These are phyloP conservation scores for Dichetophora obliterata DNA, from an alignment of 2,888 invertebrate genomes.

Conservation along the genomic window DNA sequence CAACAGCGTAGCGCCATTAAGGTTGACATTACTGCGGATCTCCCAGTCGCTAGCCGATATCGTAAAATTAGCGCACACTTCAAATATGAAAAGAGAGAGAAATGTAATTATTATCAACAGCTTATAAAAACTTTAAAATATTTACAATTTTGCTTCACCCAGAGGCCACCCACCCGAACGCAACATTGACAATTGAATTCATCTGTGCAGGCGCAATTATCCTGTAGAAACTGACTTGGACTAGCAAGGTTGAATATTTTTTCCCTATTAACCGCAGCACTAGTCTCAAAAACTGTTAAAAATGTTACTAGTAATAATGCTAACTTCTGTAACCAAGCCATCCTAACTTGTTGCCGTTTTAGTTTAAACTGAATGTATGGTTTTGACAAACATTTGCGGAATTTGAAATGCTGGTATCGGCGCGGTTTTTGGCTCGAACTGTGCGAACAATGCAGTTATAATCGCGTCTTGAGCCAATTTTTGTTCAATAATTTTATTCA, in stretches of 20 bases:
- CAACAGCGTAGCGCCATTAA: slow-evolving; percentile 44
- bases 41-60: slow-evolving; percentile 39
- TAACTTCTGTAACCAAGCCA: not conserved
- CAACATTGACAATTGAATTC: slow-evolving; percentile 6
- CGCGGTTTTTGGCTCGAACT: not conserved
- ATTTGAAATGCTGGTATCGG: too few relatives aligned
- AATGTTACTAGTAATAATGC: not conserved
- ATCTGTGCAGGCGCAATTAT: slow-evolving; percentile 1
- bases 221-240: not conserved
- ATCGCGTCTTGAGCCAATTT: not conserved
- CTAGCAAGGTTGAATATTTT: not conserved
- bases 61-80: slow-evolving; percentile 47
- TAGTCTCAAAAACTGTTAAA: not conserved
- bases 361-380: not conserved
- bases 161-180: not conserved
- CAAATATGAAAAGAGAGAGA: not conserved
- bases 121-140: not conserved
- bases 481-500: too few relatives aligned
- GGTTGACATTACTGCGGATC: slow-evolving; percentile 44
- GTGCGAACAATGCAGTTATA: not conserved
- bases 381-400: too few relatives aligned
- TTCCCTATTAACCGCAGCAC: not conserved
- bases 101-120: not conserved
- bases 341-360: not conserved
- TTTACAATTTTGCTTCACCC: slow-evolving; percentile 2